Evolutionary conservation across 1,140 invertebrate species (phyloP).

Genomic region (Zaprionus davidi): DNA sequence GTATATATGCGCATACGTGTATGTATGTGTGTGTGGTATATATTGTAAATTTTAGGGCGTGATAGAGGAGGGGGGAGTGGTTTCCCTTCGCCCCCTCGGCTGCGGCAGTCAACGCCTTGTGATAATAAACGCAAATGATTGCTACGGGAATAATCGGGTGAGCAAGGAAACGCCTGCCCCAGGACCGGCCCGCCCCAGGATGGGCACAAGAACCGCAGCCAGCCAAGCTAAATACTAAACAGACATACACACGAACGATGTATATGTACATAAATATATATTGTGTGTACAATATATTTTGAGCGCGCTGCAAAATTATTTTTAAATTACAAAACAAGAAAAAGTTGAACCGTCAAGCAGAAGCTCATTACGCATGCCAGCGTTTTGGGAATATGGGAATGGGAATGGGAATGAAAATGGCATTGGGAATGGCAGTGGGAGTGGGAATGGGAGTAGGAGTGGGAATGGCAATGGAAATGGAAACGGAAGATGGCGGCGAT

Average conservation of each 20-base stretch:
- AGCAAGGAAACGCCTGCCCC: conserved; percentile 54
- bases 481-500: conserved; percentile 22
- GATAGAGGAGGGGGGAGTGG: neutral
- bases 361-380: conserved; percentile 73
- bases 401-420: conserved; percentile 24
- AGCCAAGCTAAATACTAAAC: conserved; percentile 7
- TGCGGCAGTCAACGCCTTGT: conserved; percentile 57
- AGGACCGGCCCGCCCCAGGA: conserved; percentile 8
- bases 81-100: conserved; percentile 11
- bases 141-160: conserved; percentile 71
- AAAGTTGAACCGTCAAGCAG: conserved; percentile 49
- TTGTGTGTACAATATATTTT: conserved; percentile 31
- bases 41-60: conserved; percentile 42
- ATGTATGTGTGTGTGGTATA: conserved; percentile 2
- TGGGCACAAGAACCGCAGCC: conserved; percentile 14
- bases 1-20: neutral
- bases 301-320: conserved; percentile 59
- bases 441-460: neutral
- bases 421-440: neutral
- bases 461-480: neutral
- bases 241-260: neutral
- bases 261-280: conserved; percentile 3
- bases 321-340: conserved; percentile 75
- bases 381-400: conserved; percentile 70
- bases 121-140: conserved; percentile 79